Evolutionary conservation across 2,797 vertebrate species (phyloP), one percentile per base, ranked within the genome.

Genomic region (Acipenser transmontanus): DNA sequence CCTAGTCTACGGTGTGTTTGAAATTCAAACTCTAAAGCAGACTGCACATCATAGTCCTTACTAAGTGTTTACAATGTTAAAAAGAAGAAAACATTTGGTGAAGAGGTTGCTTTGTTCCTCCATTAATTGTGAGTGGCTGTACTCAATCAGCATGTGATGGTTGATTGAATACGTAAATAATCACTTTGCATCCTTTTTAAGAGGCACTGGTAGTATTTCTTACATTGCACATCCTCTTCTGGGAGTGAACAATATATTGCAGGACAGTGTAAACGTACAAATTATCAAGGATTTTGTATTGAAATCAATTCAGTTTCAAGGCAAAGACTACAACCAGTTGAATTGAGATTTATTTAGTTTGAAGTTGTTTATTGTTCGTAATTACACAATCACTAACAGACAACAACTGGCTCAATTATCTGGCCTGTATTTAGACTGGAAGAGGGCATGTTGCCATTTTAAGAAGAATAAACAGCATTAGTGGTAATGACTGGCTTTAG

Each of bases 81-180:
- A 6, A 48, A 20, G 54, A 57, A 66, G 70, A 34, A 34, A 34
- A 34, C 34, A 34, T 34, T 34, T 34, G 49, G 74, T 73, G 74
- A 69, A 65, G 76, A 57, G 61, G 72, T 69, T 77, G 71, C 67
- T 82, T 79, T 88, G 83, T 83, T 89, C 83, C 80, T 59, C 69
- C 56, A 66, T 68, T 67, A 78, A 74, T 76, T 79, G 70, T 73
- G 75, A 77, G 70, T 71, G 77, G 72, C 71, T 70, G 67, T n/a
- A 14, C 7, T 57, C 54, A 57, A 64, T 73, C 74, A 73, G 73
- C 66, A 76, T 83, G 87, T 90, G 87, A 91, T 89, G 86, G 86
- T 89, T 88, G 88, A 85, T 83, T 87, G 81, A 85, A 85, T 78
- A 65, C 66, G 12, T 85, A 88, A 87, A 85, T 83, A 84, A 84